Evolutionary conservation across 2,113 vertebrate species (phyloP), one percentile per base, ranked within the genome.

Genomic region (Colossoma macropomum): DNA sequence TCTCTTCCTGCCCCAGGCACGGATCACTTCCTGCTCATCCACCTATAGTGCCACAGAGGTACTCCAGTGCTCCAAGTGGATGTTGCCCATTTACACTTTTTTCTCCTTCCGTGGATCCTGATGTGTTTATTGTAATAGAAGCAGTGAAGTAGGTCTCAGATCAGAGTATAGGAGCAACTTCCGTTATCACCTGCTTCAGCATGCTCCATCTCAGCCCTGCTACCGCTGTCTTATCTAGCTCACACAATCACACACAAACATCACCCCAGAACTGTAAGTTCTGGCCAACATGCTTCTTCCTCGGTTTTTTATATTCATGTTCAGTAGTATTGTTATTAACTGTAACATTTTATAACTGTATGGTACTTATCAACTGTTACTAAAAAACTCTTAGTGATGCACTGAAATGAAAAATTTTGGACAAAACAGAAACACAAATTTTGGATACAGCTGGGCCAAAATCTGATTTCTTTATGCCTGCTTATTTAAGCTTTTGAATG

Each of bases 41-140:
- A 96, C 95, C 93, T 96, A 95, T 96, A 96, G 95, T 96, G 94
- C 96, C 93, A 95, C 95, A 91, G 95, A 96, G 96, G 95, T 97
- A 97, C 94, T 95, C 95, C 95, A 95, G 66, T 38, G 66, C 9
- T 70, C 66, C 66, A 70, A 32, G 38, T 70, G 66, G 34, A 70
- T 41, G 32, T 70, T 70, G 66, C 32, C 66, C 66, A 3, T 70
- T 70, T 70, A 34, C 10, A 17, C 66, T 70, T 21, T n/a, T 70
- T 38, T 70, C 32, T 23, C 34, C 34, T 5, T 23, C 21, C 34
- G 16, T 15, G 19, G 30, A 17, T 21, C 15, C 28, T 68, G 15
- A 68, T 54, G 52, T 30, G 65, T 30, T 68, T 68, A 19, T 68
- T 54, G 19, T 54, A 10, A 16, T 1, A 7, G n/a, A 17, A 19